Evolutionary conservation across 1,140 invertebrate genomes (phyloP).

Genomic region (Tetranychus cinnabarinus): DNA sequence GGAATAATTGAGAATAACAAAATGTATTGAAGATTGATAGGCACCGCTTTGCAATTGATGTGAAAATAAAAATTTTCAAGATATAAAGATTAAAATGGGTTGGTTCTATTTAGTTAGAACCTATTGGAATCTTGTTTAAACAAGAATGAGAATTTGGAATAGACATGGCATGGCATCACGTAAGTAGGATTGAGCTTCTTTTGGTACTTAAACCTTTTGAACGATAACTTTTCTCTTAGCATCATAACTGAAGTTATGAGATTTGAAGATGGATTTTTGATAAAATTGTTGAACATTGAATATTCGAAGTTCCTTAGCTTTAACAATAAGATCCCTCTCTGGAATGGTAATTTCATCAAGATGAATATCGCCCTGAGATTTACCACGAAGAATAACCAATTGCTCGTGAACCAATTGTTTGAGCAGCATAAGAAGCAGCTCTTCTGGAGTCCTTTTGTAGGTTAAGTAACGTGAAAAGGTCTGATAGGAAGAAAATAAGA

Average conservation of each 20-base stretch:
- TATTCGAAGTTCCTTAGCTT: conserved; percentile 74
- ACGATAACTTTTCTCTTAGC: conserved; percentile 54
- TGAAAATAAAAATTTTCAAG: too few relatives aligned
- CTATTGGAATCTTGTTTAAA: too few relatives aligned
- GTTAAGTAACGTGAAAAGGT: conserved; percentile 78
- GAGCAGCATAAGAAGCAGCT: conserved; percentile 81
- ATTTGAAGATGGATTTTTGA: conserved; percentile 64
- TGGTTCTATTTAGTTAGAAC: too few relatives aligned
- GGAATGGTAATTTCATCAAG: conserved; percentile 41
- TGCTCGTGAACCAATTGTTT: conserved; percentile 80
- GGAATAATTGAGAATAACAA: too few relatives aligned
- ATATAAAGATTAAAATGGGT: too few relatives aligned
- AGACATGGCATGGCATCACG: too few relatives aligned
- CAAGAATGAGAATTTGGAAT: too few relatives aligned
- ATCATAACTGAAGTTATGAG: conserved; percentile 74
- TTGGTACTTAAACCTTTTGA: conserved; percentile 33
- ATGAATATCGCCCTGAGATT: conserved; percentile 38
- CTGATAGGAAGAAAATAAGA: conserved; percentile 23
- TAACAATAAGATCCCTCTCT: conserved; percentile 70
- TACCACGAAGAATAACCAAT: conserved; percentile 54
- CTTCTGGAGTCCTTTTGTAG: conserved; percentile 85
- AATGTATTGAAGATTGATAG: too few relatives aligned
- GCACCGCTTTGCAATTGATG: too few relatives aligned
- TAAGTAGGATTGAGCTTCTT: too few relatives aligned
- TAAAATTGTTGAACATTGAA: conserved; percentile 72